Conservation (phyloP, 2,888 invertebrate species). For the Caenorhabditis sp. region DNA sequence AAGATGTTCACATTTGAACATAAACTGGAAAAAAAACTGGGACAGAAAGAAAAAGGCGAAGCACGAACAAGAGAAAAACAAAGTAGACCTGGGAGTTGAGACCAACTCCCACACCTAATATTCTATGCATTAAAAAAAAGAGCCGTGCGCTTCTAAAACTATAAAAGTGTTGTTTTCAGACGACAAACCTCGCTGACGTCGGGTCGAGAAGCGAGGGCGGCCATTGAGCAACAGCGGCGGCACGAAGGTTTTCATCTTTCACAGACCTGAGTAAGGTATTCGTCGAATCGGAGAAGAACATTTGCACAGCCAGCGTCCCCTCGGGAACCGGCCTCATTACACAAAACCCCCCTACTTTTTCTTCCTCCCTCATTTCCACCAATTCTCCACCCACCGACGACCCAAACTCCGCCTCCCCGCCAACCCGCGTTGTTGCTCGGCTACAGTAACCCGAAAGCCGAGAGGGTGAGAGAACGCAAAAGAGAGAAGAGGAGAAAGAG, state of each 20-base stretch:
- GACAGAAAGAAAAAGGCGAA: background rate
- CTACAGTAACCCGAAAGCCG: background rate
- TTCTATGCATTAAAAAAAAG: conserved; percentile 15
- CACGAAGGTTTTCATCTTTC: conserved; percentile 51
- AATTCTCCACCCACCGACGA: background rate
- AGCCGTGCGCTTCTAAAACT: background rate
- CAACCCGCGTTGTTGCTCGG: background rate
- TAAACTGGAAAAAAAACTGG: background rate
- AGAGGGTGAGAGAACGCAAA: background rate
- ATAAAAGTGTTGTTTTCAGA: background rate
- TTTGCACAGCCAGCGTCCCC: conserved; percentile 51
- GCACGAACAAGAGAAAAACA: conserved; percentile 3
- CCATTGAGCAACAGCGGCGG: conserved; percentile 34
- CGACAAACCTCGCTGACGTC: conserved; percentile 53
- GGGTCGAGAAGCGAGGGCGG: conserved; percentile 54
- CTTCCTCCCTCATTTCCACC: background rate
- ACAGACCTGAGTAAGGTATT: conserved; percentile 58
- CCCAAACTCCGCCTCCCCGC: background rate
- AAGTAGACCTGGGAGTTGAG: conserved; percentile 9
- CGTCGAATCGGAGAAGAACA: conserved; percentile 54
- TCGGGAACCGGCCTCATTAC: conserved; percentile 58
- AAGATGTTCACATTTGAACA: no score
- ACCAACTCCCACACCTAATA: conserved; percentile 19
- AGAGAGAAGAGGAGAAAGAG: background rate
- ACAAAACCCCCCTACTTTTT: conserved; percentile 25